Base-by-base conservation (phyloP, 2,797 vertebrate genomes). In the Xerus rutilus region DNA sequence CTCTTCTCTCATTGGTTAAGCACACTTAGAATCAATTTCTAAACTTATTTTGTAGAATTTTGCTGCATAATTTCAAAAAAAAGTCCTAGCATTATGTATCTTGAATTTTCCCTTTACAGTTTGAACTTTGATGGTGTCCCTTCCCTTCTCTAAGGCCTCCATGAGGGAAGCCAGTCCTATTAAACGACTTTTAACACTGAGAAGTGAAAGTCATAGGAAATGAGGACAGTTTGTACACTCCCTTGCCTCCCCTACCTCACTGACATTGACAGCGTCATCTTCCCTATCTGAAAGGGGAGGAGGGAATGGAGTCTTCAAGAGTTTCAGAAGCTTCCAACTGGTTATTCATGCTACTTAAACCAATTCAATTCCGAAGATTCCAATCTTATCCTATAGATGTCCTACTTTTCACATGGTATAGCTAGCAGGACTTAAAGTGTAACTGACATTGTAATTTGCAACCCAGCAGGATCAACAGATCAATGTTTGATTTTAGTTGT, bases 381-480 rank as follows among this genome's bases (percentile, higher is more conserved):
- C 20, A 59, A 6, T 91, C 83, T 91, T 45, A 69, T 45, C 54
- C 83, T 52, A 69, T 20, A 77, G 73, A 77, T 93, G 82, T 64
- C 47, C 93, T 85, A 82, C 18, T 84, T 91, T 88, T 78, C 45
- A 89, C 9, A 43, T 1, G 52, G 30, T 30, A 30, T 30, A 72
- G 35, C 20, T 54, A 23, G 25, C 18, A 74, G 86, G 28, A 13
- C 21, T 32, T 15, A 39, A 82, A 86, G 78, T 45, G 12, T 91
- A 88, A 90, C 54, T 93, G 83, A 89, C 82, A 87, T 15, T 82
- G 30, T 72, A 57, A 64, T 94, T 88, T 78, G 83, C 49, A 74
- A 82, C 32, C 7, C 47, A 78, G 69, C 43, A 89, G 64, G 86
- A 96, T 88, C 82, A 73, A 39, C 13, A 77, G 28, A 95, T 91